Base-by-base conservation (phyloP, 2,888 invertebrate genomes). In the Chouioia cunea region DNA sequence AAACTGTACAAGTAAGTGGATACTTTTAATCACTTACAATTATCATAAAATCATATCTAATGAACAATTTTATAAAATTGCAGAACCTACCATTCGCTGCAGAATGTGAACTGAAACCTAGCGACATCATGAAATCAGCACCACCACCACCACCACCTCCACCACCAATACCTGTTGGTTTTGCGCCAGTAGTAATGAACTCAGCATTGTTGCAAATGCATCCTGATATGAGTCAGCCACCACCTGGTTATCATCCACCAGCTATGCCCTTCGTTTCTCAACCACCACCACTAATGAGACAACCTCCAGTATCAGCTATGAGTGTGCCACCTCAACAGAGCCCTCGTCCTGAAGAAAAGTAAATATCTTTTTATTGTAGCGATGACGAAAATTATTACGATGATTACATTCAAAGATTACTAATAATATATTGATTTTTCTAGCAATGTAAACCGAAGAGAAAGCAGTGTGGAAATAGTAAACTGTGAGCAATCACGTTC, bases 71-170 rank as follows among this genome's bases (percentile, higher is more conserved):
- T 36, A 6, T 10, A 36, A 10, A 1, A 36, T 36, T 36, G 70
- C 81, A 90, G 89, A 89, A 89, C 80, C 83, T 91, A 75, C 91
- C 91, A 59, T 91, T 91, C 83, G 91, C 91, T 43, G 86, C 90
- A 46, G 90, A 91, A 82, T 90, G 90, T 79, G 91, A 91, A 76
- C 87, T 91, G 76, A 89, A 90, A 81, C 88, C 89, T 54, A 82
- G 84, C 52, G 85, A 85, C 64, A 77, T 84, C 56, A 70, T 82
- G 53, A 84, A 85, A 73, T 80, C 84, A 71, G 82, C 72, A 70
- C 82, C 79, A 65, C 57, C 66, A 12, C 65, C 71, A 0, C 74
- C 74, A 2, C 72, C 72, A 36, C 72, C 72, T 3, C 73, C 74
- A 8, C 69, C 72, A 3, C 74, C 76, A 10, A 36, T 36, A 2